Base-by-base conservation (phyloP, 2,888 invertebrate genomes). In the Xiphydria camelus region DNA sequence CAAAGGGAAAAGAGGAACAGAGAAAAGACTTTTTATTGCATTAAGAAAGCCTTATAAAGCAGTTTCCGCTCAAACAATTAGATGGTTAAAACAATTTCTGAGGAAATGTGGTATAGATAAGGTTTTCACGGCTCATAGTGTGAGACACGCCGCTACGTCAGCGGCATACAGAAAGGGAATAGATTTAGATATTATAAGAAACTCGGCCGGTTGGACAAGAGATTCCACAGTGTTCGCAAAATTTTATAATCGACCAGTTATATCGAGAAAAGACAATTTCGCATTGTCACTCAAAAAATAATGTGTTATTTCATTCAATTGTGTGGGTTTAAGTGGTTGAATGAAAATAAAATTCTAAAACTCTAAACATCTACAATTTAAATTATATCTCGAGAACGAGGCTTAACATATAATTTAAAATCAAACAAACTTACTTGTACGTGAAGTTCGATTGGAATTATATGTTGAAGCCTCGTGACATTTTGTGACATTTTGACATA, bases 131-230 rank as follows among this genome's bases (percentile, higher is more conserved):
- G 21, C 48, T 5, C 41, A 49, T 20, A 45, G 41, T 10, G 33
- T 45, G 15, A 44, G 39, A 36, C 37, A 41, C 15, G 48, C 44
- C 4, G 9, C 48, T 9, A 35, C 36, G 10, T 48, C 44, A 1
- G 10, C 36, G 7, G 44, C 41, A 2, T 22, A 36, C 14, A 36
- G 31, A 4, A 44, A 39, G 15, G 41, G 48, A 6, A 18, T 44
- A 5, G 48, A 44, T 29, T 32, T 48, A 1, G 32, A 15, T 15
- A 29, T 31, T 7, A 47, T 47, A n/a, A 42, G 32, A 12, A 17
- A 15, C n/a, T 42, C 45, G 19, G 49, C 41, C 15, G 49, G 42
- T 1, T 49, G 35, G 45, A 37, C 41, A 15, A 25, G 41, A 4
- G 23, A 23, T 4, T 39, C 45, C 3, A n/a, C 10, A 7, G 25